These are phyloP conservation scores for Psittacula cyanocephala DNA, from an alignment of 2,113 vertebrate species.

Conservation along the genomic window DNA sequence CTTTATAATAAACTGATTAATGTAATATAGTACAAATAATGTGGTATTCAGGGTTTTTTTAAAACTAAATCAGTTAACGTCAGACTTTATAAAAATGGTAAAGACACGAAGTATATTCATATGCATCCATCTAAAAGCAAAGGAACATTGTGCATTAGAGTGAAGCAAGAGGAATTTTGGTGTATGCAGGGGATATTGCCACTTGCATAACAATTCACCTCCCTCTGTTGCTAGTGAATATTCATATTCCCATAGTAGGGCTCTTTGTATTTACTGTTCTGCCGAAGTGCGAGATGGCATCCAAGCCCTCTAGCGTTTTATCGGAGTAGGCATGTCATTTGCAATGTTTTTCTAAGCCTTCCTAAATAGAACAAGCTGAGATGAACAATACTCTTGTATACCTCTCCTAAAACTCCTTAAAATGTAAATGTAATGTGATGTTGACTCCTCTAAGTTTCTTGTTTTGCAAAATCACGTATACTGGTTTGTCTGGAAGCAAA, in stretches of 20 bases:
- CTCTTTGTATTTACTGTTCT: conserved; percentile 56
- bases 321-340: conserved; percentile 21
- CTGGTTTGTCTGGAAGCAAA: not conserved
- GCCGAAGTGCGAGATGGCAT: conserved; percentile 14
- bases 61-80: not conserved
- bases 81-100: not conserved
- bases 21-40: conserved; percentile 39
- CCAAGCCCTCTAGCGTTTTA: conserved; percentile 67
- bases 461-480: not conserved
- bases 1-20: conserved; percentile 37
- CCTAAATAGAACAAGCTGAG: conserved; percentile 28
- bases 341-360: conserved; percentile 28
- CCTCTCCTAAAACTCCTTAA: not conserved
- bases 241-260: conserved; percentile 67
- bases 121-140: not conserved
- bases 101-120: not conserved
- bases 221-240: conserved; percentile 68
- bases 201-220: conserved; percentile 75
- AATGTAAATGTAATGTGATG: not conserved
- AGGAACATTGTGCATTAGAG: conserved; percentile 25
- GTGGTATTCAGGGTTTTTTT: not conserved
- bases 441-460: not conserved
- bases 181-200: conserved; percentile 46
- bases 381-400: not conserved
- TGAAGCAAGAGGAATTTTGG: conserved; percentile 63